phyloP scores from a whole-genome alignment of 1,140 invertebrate species.

The Vollenhovia emeryi region DNA sequence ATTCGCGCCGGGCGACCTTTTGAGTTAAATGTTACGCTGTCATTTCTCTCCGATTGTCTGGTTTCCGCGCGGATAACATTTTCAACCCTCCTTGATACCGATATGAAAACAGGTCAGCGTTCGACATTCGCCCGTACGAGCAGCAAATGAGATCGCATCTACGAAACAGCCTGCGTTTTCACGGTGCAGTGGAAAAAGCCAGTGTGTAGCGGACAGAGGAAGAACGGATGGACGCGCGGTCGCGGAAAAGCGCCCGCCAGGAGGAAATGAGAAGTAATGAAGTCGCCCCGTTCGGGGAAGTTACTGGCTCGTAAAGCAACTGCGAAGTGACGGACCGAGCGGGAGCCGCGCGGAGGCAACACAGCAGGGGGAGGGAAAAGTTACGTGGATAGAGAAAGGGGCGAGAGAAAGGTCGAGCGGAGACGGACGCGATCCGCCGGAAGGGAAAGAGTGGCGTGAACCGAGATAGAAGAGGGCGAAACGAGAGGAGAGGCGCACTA shows the following conservation, averaged over 20 bases:
- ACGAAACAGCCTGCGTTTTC: conserved; percentile 1
- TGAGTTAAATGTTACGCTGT: background rate
- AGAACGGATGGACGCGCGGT: conserved; percentile 10
- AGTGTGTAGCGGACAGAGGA: background rate
- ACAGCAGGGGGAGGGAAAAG: conserved; percentile 23
- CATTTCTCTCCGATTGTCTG: background rate
- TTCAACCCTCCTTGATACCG: background rate
- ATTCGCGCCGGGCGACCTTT: background rate
- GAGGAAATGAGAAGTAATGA: conserved; percentile 58
- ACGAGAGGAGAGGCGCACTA: background rate
- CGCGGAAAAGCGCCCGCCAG: conserved; percentile 23
- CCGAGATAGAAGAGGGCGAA: conserved; percentile 3
- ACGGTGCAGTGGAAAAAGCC: background rate
- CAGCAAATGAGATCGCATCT: conserved; percentile 29
- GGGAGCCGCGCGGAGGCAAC: conserved; percentile 20
- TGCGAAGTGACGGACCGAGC: conserved; percentile 55
- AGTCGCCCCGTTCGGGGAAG: conserved; percentile 50
- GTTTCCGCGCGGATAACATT: background rate
- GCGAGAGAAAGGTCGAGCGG: conserved; percentile 30
- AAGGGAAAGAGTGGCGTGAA: conserved; percentile 39
- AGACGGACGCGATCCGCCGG: conserved; percentile 41
- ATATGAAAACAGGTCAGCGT: conserved; percentile 7
- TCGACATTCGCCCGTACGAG: background rate
- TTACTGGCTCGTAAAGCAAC: conserved; percentile 59
- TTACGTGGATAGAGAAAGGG: background rate